Conservation (phyloP, 2,888 invertebrate species). For the Cheiracanthium punctorium region DNA sequence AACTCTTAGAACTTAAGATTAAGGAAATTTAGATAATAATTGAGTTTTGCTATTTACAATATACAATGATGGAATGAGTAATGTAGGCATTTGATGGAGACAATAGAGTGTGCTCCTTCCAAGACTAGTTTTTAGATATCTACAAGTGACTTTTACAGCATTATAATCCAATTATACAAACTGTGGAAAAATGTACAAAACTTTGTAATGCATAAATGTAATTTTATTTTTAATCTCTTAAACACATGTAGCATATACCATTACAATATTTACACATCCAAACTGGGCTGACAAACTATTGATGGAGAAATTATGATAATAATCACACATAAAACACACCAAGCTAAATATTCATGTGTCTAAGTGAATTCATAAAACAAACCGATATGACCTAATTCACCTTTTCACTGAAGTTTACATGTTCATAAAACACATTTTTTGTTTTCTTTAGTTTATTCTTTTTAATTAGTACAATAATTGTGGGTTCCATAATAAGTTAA, state of each 20-base stretch:
- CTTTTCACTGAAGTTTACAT: conserved; percentile 45
- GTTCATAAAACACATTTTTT: not conserved
- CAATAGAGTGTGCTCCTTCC: conserved; percentile 48
- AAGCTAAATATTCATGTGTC: conserved; percentile 15
- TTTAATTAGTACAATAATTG: conserved; percentile 15
- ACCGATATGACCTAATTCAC: conserved; percentile 39
- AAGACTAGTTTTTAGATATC: conserved; percentile 64
- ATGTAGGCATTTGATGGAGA: conserved; percentile 41
- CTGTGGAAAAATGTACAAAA: conserved; percentile 55
- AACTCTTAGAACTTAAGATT: conserved; percentile 4
- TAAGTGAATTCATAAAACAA: conserved; percentile 36
- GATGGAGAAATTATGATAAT: conserved; percentile 14
- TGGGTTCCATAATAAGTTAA: conserved; percentile 19
- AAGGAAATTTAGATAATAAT: conserved; percentile 28
- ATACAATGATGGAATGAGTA: conserved; percentile 62
- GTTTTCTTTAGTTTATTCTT: not conserved
- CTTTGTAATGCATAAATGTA: conserved; percentile 44
- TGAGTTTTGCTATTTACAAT: conserved; percentile 55
- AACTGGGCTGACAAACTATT: conserved; percentile 25
- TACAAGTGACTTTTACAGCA: conserved; percentile 41
- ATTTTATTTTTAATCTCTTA: conserved; percentile 23
- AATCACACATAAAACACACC: conserved; percentile 46
- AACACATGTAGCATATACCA: conserved; percentile 37
- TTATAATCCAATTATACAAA: conserved; percentile 57
- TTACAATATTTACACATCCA: conserved; percentile 61